A percentile compares a stretch with the other conserved stretches of the same genome.
phyloP scores from a whole-genome alignment of 2,888 invertebrate species.

The Polydrusus pterygomalis region DNA sequence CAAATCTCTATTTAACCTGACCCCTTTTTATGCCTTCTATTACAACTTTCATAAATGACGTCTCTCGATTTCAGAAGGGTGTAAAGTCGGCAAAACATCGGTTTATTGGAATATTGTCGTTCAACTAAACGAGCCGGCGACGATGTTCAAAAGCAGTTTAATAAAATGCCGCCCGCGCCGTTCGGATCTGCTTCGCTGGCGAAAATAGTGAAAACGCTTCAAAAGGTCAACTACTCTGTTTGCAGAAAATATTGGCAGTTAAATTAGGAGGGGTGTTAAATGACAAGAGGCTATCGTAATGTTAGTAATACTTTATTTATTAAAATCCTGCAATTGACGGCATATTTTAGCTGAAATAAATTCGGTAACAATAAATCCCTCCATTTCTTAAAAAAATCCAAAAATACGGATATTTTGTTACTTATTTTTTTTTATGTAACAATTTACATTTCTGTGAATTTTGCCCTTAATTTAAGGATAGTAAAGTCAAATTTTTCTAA shows the following conservation, averaged over 20 bases:
- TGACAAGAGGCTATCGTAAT: neutral
- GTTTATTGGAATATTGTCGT: conserved; percentile 57
- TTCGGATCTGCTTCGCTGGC: conserved; percentile 50
- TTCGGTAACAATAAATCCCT: too few species aligned
- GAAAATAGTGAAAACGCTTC: conserved; percentile 45
- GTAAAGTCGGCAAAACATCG: conserved; percentile 56
- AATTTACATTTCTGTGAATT: too few species aligned
- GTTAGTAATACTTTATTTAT: neutral
- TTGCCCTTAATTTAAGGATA: too few species aligned
- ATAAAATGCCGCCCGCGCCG: conserved; percentile 50
- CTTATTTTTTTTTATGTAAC: too few species aligned
- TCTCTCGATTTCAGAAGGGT: conserved; percentile 53
- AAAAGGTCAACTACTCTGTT: conserved; percentile 43
- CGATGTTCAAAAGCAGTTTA: conserved; percentile 49
- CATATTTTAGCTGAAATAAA: too few species aligned
- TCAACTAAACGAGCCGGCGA: conserved; percentile 46
- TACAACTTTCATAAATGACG: conserved; percentile 48
- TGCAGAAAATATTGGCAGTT: conserved; percentile 46
- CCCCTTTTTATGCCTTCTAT: conserved; percentile 25
- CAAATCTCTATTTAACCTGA: conserved; percentile 12
- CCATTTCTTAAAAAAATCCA: too few species aligned
- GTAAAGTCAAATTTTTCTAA: too few species aligned
- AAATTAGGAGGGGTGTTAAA: conserved; percentile 20
- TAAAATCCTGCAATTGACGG: neutral
- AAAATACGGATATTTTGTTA: too few species aligned